Base-by-base conservation (phyloP, 2,113 vertebrate genomes). In the Phalacrocorax aristotelis region DNA sequence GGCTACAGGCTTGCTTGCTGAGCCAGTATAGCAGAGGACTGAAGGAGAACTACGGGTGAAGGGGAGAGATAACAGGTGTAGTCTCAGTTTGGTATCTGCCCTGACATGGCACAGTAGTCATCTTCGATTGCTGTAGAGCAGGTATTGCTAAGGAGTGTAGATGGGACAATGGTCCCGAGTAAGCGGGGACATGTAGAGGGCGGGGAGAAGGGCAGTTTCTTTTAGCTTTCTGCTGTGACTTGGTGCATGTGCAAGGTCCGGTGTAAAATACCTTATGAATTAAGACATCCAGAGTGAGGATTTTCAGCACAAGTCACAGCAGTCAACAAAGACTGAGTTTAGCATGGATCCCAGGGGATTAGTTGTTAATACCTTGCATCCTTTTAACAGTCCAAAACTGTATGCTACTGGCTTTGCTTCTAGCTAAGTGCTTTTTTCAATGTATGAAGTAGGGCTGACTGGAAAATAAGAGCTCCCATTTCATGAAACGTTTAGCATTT, bases 391-490 rank as follows among this genome's bases (percentile, higher is more conserved):
- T 84, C 14, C 29, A 87, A 76, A 91, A 60, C 38, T 87, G 26
- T 29, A 29, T 21, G 32, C 48, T 71, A 20, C 60, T 68, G 55
- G 46, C 51, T 92, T 89, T 91, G 68, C 40, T 95, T 84, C 76
- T 55, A 78, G 58, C 7, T 57, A 78, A 71, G 48, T 58, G 46
- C 38, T 81, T 16, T 27, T 89, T 81, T 87, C 11, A 38, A 22
- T 38, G 26, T 68, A 27, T 42, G 49, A 81, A 87, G 10, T 78
- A 78, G 10, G n/a, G 40, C 27, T 81, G 46, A 81, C 93, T 81
- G 36, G 51, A 91, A 96, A 95, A 78, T 15, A 66, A 71, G 65
- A 91, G 68, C 51, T 95, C 75, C 51, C 14, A 46, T 92, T 89
- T 92, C 14, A 92, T 81, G 25, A 95, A 96, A 83, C 3, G 62